These are phyloP conservation scores for Suncus etruscus DNA, from an alignment of 2,113 vertebrate species.

Conservation along the genomic window DNA sequence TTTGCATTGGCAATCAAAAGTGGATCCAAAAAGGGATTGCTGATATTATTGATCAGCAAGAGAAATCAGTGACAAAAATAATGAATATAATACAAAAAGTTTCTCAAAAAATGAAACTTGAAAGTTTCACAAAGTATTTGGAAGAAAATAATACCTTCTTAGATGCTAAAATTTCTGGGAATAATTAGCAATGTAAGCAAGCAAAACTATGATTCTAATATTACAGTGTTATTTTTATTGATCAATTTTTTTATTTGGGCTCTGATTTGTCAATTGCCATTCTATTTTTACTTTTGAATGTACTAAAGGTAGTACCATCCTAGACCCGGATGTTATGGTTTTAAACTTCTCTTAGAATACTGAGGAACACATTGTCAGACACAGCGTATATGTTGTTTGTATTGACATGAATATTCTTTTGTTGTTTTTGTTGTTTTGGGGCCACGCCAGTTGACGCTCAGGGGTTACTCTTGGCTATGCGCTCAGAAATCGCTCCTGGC, in stretches of 20 bases:
- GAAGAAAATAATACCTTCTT: neutral
- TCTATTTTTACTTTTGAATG: neutral
- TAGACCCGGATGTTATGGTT: neutral
- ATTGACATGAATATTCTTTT: too few relatives aligned
- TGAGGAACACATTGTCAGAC: neutral
- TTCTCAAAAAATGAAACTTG: fast-evolving
- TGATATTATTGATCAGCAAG: neutral
- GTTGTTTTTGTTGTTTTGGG: too few relatives aligned
- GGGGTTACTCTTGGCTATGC: too few relatives aligned
- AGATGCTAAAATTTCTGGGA: neutral
- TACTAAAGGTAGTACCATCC: neutral
- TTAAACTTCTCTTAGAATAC: neutral
- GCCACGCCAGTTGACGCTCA: too few relatives aligned
- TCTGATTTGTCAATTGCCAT: neutral
- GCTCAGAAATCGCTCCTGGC: too few relatives aligned
- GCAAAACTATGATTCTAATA: neutral
- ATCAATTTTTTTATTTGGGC: neutral
- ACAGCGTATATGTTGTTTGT: neutral
- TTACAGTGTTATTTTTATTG: neutral
- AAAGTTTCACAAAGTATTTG: neutral
- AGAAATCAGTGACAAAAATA: neutral
- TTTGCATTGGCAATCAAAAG: too few relatives aligned
- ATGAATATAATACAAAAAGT: neutral
- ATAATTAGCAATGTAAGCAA: neutral
- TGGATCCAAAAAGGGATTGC: neutral